These are phyloP conservation scores for Drosophila planitibia DNA, from an alignment of 2,888 invertebrate species.

Conservation along the genomic window DNA sequence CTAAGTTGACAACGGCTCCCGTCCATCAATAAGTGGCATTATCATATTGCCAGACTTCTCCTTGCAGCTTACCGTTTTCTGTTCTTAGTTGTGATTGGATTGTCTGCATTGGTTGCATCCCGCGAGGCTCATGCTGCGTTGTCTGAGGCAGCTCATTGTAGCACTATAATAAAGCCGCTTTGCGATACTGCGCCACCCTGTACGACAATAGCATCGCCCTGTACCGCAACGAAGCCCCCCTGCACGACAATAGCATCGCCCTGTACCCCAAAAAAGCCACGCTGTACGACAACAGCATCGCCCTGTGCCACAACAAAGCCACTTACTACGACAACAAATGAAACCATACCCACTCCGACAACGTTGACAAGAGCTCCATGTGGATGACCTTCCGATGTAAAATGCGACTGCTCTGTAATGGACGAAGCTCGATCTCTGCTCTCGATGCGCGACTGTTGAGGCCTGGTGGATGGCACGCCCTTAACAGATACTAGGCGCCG, in stretches of 20 bases:
- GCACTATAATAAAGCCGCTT: neutral
- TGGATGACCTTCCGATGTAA: neutral
- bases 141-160: constrained; percentile 1
- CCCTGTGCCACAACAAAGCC: neutral
- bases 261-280: constrained; percentile 3
- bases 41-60: neutral
- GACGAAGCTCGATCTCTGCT: neutral
- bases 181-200: constrained; percentile 3
- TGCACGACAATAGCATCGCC: constrained; percentile 5
- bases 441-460: constrained; percentile 37
- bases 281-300: neutral
- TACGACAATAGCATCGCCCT: constrained; percentile 5
- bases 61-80: constrained; percentile 49
- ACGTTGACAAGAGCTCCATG: neutral
- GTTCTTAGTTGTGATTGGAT: constrained; percentile 31
- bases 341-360: constrained; percentile 9
- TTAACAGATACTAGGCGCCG: constrained; percentile 50
- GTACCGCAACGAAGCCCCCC: neutral
- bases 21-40: neutral
- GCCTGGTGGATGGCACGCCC: constrained; percentile 39
- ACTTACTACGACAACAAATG: neutral
- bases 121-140: constrained; percentile 16
- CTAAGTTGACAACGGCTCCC: constrained; percentile 25
- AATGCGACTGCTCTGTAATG: neutral
- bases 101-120: constrained; percentile 32